phyloP scores from a whole-genome alignment of 2,888 invertebrate species.

The Sipha maydis region DNA sequence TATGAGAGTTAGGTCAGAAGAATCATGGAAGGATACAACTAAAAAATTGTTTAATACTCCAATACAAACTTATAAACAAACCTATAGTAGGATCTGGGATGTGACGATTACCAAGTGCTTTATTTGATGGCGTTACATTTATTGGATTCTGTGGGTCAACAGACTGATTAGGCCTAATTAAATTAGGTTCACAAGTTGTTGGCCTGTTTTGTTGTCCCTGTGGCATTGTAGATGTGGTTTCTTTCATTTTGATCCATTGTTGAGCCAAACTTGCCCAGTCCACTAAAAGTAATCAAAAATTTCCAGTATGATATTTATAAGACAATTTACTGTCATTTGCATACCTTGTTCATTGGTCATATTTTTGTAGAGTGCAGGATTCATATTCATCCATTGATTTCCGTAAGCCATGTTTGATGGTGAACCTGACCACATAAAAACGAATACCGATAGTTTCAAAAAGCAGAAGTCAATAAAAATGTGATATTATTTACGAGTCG shows the following conservation, averaged over 20 bases:
- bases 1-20: too few species aligned
- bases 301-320: neutral
- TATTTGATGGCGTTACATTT: slow-evolving; percentile 53
- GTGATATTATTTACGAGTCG: too few species aligned
- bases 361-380: slow-evolving; percentile 84
- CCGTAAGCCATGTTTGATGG: slow-evolving; percentile 36
- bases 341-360: slow-evolving; percentile 80
- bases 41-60: neutral
- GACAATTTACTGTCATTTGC: slow-evolving; percentile 12
- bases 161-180: slow-evolving; percentile 11
- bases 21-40: neutral
- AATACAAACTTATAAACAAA: neutral
- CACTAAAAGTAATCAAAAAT: slow-evolving; percentile 70
- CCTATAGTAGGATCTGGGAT: neutral
- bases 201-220: slow-evolving; percentile 6
- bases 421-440: slow-evolving; percentile 19
- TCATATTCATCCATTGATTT: slow-evolving; percentile 79
- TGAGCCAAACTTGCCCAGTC: slow-evolving; percentile 97
- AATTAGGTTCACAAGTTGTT: slow-evolving; percentile 62
- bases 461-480: too few species aligned
- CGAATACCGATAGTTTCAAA: too few species aligned
- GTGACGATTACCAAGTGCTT: slow-evolving; percentile 64
- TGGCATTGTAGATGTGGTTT: slow-evolving; percentile 72
- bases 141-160: slow-evolving; percentile 4
- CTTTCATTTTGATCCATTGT: slow-evolving; percentile 98